Evolutionary conservation across 2,797 vertebrate genomes (phyloP).

Genomic region (Pangasius krempfi): DNA sequence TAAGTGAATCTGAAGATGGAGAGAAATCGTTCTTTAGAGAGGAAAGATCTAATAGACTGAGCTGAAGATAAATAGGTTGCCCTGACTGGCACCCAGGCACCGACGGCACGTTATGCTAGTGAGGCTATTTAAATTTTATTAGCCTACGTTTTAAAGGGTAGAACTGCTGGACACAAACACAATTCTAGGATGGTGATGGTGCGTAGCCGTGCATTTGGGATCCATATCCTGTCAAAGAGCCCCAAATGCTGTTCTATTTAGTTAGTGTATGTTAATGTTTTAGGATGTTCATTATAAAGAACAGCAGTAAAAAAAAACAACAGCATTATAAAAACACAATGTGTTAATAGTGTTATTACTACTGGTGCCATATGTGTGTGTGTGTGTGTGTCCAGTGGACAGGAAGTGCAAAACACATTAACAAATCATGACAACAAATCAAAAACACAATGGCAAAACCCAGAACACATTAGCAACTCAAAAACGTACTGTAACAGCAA

Average conservation of each 20-base stretch:
- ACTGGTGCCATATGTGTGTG: neutral
- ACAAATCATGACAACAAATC: neutral
- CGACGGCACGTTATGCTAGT: neutral
- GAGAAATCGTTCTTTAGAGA: slow-evolving; percentile 21
- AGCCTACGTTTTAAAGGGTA: neutral
- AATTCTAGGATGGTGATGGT: neutral
- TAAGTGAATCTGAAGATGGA: slow-evolving; percentile 35
- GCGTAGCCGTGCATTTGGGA: neutral
- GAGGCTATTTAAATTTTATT: slow-evolving; percentile 12
- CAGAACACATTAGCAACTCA: too few relatives aligned
- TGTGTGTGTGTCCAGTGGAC: neutral
- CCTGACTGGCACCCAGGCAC: neutral
- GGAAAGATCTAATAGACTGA: slow-evolving; percentile 25
- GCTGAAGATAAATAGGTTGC: slow-evolving; percentile 28
- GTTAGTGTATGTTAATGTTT: neutral
- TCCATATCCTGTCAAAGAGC: neutral
- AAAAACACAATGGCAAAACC: neutral
- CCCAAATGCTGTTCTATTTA: neutral
- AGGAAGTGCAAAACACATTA: neutral
- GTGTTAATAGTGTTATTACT: neutral
- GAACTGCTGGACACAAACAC: neutral
- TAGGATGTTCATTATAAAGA: neutral
- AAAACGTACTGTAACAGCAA: too few relatives aligned
- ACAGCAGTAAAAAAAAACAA: neutral
- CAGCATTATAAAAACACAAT: neutral